phyloP scores from a whole-genome alignment of 1,140 invertebrate species.

The Nymphalis io region DNA sequence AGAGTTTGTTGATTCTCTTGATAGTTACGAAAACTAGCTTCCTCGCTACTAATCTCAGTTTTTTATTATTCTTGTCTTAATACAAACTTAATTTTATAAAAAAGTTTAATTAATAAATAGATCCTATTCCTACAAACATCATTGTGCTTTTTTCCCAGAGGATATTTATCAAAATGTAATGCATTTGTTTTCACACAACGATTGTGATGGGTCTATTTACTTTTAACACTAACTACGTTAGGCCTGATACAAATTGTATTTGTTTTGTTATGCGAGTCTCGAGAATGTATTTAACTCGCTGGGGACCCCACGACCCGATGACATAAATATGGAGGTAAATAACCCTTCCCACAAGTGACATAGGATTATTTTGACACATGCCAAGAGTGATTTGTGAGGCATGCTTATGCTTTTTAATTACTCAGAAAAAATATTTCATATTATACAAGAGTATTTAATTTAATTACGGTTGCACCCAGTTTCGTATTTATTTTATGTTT shows the following conservation, averaged over 20 bases:
- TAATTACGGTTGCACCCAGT: too few relatives aligned
- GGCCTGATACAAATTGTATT: slow-evolving; percentile 39
- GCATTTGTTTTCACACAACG: too few relatives aligned
- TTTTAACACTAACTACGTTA: slow-evolving; percentile 22
- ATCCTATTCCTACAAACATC: too few relatives aligned
- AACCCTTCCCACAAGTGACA: slow-evolving; percentile 38
- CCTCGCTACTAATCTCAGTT: too few relatives aligned
- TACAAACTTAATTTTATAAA: too few relatives aligned
- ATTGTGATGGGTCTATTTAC: slow-evolving; percentile 2
- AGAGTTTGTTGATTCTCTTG: too few relatives aligned
- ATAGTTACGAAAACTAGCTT: too few relatives aligned
- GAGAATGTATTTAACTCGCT: slow-evolving; percentile 34
- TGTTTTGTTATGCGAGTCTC: slow-evolving; percentile 46
- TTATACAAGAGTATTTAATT: too few relatives aligned
- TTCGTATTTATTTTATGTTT: too few relatives aligned
- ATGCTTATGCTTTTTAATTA: slow-evolving; percentile 34
- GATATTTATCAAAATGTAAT: not conserved
- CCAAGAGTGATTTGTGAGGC: slow-evolving; percentile 44
- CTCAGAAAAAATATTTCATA: too few relatives aligned
- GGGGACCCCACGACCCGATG: slow-evolving; percentile 47
- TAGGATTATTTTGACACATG: slow-evolving; percentile 63
- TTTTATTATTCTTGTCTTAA: too few relatives aligned
- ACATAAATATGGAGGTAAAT: slow-evolving; percentile 57
- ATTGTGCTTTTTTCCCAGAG: not conserved
- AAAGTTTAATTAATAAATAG: too few relatives aligned